Evolutionary conservation across 2,797 vertebrate genomes (phyloP), one percentile per base, ranked within the genome.

Genomic region (Myotis vivesi): DNA sequence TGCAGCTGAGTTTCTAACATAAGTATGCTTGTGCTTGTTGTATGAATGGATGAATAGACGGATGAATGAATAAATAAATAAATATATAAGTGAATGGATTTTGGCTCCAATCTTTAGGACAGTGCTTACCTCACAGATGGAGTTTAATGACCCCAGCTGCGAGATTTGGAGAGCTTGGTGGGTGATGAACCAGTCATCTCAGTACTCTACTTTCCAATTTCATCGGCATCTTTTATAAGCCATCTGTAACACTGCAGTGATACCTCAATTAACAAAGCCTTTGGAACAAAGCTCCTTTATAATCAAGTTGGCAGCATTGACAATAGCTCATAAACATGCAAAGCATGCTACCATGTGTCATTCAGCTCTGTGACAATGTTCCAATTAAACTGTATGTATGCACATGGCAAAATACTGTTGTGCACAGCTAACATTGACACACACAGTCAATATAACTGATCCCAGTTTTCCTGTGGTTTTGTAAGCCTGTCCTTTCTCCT

Each of bases 241-340:
- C 96, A 96, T 96, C 81, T 95, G 91, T 68, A 92, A 53, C 87
- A 64, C 30, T 89, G 89, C 89, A 84, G 66, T 82, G 80, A 96
- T 82, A 81, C 76, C 76, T 92, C 80, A 94, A 95, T 95, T 95
- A 96, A 95, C 83, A 84, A 77, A 84, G n/a, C 10, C 76, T 90
- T 95, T 94, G 90, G 73, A 96, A 97, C 87, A 96, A 97, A 96
- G 87, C 41, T 68, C 69, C 57, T 96, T 96, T 95, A 88, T 96
- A 92, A 92, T 90, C 82, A 77, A 86, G 64, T 86, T 96, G 96
- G 82, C 81, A 72, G 55, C 69, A 83, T 41, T 90, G 28, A 88
- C 90, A 94, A 75, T 87, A 92, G 73, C 85, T 96, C 84, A 89
- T 95, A 92, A 96, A 88, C 89, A 80, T 96, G 93, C 91, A 90